A percentile compares a stretch with the other conserved stretches of the same genome.
Conservation (phyloP, 2,797 vertebrate species). For the Micropoecilia bifurca region DNA sequence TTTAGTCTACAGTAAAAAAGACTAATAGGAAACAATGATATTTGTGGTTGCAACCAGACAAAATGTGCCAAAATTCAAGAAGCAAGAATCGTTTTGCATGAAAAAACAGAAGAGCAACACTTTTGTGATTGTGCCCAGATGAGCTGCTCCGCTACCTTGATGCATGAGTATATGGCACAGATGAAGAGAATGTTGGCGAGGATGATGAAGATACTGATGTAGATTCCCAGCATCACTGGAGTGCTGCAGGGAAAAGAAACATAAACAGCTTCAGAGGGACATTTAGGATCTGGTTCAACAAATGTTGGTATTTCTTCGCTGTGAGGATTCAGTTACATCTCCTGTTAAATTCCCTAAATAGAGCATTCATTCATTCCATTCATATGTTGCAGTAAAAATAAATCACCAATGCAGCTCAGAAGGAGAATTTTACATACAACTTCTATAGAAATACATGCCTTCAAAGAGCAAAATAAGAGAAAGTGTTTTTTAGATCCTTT, state of each 20-base stretch:
- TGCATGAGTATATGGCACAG: slow-evolving; percentile 92
- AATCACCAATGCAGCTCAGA: background rate
- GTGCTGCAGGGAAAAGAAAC: slow-evolving; percentile 79
- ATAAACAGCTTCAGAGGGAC: background rate
- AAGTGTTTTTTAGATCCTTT: background rate
- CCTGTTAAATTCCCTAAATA: background rate
- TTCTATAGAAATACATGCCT: background rate
- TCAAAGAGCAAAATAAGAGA: background rate
- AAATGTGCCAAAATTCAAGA: slow-evolving; percentile 2
- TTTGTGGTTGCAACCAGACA: background rate
- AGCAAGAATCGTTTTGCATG: background rate
- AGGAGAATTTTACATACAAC: background rate
- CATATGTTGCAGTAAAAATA: background rate
- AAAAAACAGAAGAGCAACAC: background rate
- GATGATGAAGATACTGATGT: slow-evolving; percentile 89
- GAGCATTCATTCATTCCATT: background rate
- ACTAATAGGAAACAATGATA: background rate
- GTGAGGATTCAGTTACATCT: background rate
- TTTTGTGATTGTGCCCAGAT: background rate
- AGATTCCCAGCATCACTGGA: slow-evolving; percentile 89
- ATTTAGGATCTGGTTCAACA: background rate
- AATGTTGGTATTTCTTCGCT: background rate
- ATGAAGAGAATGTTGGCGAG: slow-evolving; percentile 89
- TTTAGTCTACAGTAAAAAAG: background rate
- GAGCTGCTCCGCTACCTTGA: slow-evolving; percentile 80